Percentiles rank a stretch among this genome's conserved stretches.
Evolutionary conservation across 2,797 vertebrate species (phyloP).

Genomic region (Nothura maculosa): DNA sequence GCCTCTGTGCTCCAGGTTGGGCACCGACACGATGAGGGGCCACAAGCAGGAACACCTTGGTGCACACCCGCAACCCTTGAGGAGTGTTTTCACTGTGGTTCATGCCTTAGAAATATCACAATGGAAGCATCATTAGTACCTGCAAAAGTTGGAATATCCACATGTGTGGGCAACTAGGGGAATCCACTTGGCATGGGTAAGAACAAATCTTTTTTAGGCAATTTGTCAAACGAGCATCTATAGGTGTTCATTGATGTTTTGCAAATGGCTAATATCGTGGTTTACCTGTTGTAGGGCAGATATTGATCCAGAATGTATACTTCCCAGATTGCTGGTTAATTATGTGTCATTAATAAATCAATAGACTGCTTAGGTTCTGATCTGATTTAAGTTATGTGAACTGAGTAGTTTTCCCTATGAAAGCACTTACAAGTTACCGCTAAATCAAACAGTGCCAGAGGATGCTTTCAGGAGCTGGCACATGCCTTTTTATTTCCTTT

Average conservation of each 20-base stretch:
- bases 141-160: background rate
- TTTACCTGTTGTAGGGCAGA: background rate
- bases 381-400: background rate
- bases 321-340: background rate
- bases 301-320: background rate
- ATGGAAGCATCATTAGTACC: background rate
- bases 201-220: background rate
- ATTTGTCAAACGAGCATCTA: background rate
- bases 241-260: background rate
- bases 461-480: background rate
- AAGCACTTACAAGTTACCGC: background rate
- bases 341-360: background rate
- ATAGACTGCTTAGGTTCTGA: background rate
- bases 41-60: accelerated
- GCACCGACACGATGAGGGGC: background rate
- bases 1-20: background rate
- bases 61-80: accelerated
- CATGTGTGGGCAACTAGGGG: accelerated
- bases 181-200: background rate
- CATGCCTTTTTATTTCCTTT: background rate
- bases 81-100: background rate
- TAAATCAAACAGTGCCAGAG: background rate
- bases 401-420: background rate
- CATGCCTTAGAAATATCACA: background rate
- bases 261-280: background rate